Conservation (phyloP, 2,888 invertebrate species). For the Pterobdella sp. region DNA sequence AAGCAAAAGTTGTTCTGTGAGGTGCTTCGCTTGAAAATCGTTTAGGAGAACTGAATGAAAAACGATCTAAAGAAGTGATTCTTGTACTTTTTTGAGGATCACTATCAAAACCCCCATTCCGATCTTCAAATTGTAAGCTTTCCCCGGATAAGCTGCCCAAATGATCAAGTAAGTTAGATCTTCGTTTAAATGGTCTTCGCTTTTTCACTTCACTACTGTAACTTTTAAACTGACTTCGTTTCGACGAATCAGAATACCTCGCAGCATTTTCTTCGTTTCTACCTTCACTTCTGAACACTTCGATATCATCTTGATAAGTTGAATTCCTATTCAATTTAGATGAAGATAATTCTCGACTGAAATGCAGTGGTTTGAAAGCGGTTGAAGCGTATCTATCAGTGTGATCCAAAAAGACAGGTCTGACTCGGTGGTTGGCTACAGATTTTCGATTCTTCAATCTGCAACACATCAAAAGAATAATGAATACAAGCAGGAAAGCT, state of each 20-base stretch:
- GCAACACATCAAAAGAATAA: conserved; percentile 10
- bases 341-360: no score
- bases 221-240: neutral
- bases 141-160: conserved; percentile 2
- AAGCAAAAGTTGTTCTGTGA: neutral
- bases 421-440: neutral
- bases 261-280: neutral
- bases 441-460: neutral
- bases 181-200: neutral
- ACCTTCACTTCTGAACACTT: neutral
- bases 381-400: neutral
- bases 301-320: neutral
- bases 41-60: neutral
- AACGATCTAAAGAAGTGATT: neutral
- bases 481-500: conserved; percentile 22
- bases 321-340: no score
- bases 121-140: neutral
- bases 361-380: neutral
- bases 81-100: neutral
- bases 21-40: neutral
- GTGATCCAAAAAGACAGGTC: neutral
- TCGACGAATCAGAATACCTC: neutral
- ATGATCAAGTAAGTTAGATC: neutral
- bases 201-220: neutral
- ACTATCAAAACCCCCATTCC: no score